phyloP scores from a whole-genome alignment of 1,140 invertebrate genomes.

The Lanistes nyassanus region DNA sequence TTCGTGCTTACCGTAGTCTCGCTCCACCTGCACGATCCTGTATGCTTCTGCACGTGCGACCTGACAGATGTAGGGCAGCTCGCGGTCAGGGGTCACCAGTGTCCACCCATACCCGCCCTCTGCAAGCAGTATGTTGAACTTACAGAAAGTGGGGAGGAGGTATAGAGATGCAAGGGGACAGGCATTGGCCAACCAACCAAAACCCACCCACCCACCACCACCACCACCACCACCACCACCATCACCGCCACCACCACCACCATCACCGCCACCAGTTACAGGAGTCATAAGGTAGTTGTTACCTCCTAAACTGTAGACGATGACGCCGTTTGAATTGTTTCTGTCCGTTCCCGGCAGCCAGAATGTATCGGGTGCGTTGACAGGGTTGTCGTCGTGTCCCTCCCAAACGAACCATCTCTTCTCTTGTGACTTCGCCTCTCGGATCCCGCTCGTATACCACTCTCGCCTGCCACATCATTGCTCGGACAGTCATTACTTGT shows the following conservation, averaged over 20 bases:
- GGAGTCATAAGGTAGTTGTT: too few relatives aligned
- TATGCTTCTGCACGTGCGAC: slow-evolving; percentile 38
- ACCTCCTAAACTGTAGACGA: slow-evolving; percentile 16
- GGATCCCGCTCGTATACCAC: slow-evolving; percentile 19
- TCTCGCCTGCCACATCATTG: slow-evolving; percentile 1
- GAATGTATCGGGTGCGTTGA: not conserved
- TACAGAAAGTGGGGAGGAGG: not conserved
- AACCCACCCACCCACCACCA: too few relatives aligned
- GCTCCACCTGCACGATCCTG: slow-evolving; percentile 36
- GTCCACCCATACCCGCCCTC: slow-evolving; percentile 35
- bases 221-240: not conserved
- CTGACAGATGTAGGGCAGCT: slow-evolving; percentile 44
- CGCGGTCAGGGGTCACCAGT: slow-evolving; percentile 6
- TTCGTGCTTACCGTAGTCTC: slow-evolving; percentile 49
- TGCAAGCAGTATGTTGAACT: slow-evolving; percentile 1
- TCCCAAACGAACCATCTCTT: slow-evolving; percentile 15
- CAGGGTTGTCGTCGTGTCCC: not conserved
- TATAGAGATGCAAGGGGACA: not conserved
- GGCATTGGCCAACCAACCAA: not conserved
- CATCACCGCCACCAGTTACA: not conserved
- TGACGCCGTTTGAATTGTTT: slow-evolving; percentile 18
- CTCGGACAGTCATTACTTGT: not conserved
- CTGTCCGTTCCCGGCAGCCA: slow-evolving; percentile 5
- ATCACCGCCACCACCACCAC: not conserved
- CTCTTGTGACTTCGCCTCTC: not conserved